A percentile compares a stretch with the other conserved stretches of the same genome.
Conservation (phyloP, 1,140 invertebrate genomes). For the Planococcus citri region DNA sequence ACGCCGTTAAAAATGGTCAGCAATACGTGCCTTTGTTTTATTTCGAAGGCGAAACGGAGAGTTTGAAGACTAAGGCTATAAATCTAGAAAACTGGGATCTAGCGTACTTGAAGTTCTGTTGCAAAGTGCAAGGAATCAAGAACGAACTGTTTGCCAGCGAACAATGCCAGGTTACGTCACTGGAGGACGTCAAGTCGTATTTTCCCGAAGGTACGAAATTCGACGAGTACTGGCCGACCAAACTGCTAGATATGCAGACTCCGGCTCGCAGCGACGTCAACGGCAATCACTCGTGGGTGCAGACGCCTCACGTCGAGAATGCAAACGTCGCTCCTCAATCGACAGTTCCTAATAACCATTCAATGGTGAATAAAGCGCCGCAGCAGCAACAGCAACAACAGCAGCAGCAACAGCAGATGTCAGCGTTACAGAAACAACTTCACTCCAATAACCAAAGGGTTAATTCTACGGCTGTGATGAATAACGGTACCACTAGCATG, state of each 20-base stretch:
- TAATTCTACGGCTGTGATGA: neutral
- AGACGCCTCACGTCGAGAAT: slow-evolving; percentile 5
- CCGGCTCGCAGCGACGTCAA: slow-evolving; percentile 34
- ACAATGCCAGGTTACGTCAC: slow-evolving; percentile 73
- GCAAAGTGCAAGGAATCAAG: slow-evolving; percentile 82
- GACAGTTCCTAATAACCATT: slow-evolving; percentile 1
- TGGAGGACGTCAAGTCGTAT: slow-evolving; percentile 79
- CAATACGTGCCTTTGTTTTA: slow-evolving; percentile 90
- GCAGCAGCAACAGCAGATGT: too few relatives aligned
- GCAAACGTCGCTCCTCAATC: neutral
- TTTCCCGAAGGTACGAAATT: slow-evolving; percentile 77
- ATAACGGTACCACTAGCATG: neutral
- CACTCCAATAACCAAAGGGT: neutral
- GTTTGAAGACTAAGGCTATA: slow-evolving; percentile 69
- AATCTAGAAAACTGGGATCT: slow-evolving; percentile 79
- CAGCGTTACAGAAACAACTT: neutral
- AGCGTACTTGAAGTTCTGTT: slow-evolving; percentile 84
- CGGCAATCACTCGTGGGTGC: slow-evolving; percentile 13
- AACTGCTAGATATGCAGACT: slow-evolving; percentile 60
- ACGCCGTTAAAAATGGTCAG: slow-evolving; percentile 65
- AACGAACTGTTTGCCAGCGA: slow-evolving; percentile 83
- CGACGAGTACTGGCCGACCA: slow-evolving; percentile 82
- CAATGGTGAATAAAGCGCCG: neutral
- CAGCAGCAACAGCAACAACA: too few relatives aligned
- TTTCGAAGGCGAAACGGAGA: slow-evolving; percentile 84